Conservation (phyloP, 1,140 invertebrate species). For the Lordiphosa clarofinis region DNA sequence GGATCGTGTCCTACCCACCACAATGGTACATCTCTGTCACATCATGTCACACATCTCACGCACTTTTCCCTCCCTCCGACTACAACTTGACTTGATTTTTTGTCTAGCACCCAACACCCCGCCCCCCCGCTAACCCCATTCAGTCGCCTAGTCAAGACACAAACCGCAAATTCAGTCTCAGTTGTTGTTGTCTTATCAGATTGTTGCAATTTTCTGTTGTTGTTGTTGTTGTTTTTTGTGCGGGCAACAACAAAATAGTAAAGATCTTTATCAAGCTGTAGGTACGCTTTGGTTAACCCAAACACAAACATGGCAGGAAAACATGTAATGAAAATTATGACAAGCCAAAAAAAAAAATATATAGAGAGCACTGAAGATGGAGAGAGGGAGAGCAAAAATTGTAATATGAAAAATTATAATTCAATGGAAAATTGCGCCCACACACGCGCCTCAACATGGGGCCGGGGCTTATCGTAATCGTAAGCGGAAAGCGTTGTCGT, state of each 20-base stretch:
- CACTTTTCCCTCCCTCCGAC: neutral
- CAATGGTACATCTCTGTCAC: too few relatives aligned
- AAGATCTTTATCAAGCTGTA: constrained; percentile 70
- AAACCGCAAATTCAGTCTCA: constrained; percentile 49
- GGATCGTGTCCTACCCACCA: too few relatives aligned
- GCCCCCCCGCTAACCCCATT: too few relatives aligned
- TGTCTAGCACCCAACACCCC: neutral
- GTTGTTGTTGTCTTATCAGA: constrained; percentile 69
- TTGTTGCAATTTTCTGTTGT: constrained; percentile 69
- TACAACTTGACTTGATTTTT: constrained; percentile 5
- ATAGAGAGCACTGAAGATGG: constrained; percentile 10
- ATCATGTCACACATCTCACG: neutral
- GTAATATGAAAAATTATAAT: constrained; percentile 69
- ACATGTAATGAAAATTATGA: constrained; percentile 78
- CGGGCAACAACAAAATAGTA: constrained; percentile 15
- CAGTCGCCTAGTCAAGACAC: constrained; percentile 28
- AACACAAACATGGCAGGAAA: constrained; percentile 63
- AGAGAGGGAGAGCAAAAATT: constrained; percentile 25
- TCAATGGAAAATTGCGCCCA: constrained; percentile 79
- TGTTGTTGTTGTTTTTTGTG: constrained; percentile 30
- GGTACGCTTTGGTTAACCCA: constrained; percentile 48
- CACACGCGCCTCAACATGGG: constrained; percentile 44
- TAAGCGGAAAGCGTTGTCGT: constrained; percentile 68
- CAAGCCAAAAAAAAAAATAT: constrained; percentile 55
- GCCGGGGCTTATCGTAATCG: constrained; percentile 42